These are phyloP conservation scores for Acanthisitta chloris DNA, from an alignment of 2,113 vertebrate species.

Conservation along the genomic window DNA sequence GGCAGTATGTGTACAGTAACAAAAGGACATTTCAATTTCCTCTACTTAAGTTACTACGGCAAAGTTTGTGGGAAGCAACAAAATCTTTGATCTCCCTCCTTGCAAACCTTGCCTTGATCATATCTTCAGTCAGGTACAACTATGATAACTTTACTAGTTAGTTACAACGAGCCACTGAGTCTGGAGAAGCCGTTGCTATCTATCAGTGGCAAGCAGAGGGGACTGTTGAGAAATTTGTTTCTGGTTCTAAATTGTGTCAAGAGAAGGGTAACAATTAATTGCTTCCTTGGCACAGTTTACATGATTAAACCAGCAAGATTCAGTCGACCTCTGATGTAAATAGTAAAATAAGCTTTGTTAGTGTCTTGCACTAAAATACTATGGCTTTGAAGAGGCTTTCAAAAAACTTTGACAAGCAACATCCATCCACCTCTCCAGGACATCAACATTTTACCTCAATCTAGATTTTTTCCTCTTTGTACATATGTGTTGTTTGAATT, in stretches of 20 bases:
- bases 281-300: neutral
- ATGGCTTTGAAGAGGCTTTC: neutral
- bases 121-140: neutral
- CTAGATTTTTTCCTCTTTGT: neutral
- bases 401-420: neutral
- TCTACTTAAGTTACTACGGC: neutral
- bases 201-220: neutral
- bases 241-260: neutral
- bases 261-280: neutral
- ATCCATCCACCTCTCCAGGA: neutral
- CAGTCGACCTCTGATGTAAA: neutral
- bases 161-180: neutral
- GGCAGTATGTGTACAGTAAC: rapidly evolving
- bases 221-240: neutral
- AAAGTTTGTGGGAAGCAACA: neutral
- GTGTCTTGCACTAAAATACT: neutral
- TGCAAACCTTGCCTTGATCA: neutral
- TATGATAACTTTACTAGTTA: neutral
- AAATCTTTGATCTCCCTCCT: neutral
- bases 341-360: neutral
- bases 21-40: neutral
- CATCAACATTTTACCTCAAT: neutral
- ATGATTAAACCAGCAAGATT: neutral
- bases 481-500: rapidly evolving
- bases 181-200: neutral